A percentile compares a stretch with the other conserved stretches of the same genome.
These are phyloP conservation scores for Heliconius melpomene DNA, from an alignment of 1,140 invertebrate genomes.

Conservation along the genomic window DNA sequence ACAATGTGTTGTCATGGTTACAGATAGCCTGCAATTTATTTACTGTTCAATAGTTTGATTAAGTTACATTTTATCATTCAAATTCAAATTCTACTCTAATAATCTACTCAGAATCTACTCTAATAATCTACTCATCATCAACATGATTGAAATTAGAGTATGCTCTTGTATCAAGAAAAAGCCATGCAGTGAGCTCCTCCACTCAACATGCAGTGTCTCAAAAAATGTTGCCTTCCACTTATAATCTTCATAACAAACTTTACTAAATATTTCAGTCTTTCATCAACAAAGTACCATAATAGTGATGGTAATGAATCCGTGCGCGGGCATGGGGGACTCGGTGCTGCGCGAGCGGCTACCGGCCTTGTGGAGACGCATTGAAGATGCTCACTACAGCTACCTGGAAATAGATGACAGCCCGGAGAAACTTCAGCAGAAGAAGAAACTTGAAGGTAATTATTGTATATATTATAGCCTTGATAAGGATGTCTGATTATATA, in stretches of 20 bases:
- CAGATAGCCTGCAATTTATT: neutral
- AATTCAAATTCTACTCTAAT: too few species aligned
- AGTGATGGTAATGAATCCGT: slow-evolving; percentile 77
- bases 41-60: neutral
- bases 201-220: too few species aligned
- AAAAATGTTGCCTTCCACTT: neutral
- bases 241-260: neutral
- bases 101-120: too few species aligned
- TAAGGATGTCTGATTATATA: neutral
- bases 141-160: too few species aligned
- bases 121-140: too few species aligned
- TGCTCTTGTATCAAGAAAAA: too few species aligned
- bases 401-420: slow-evolving; percentile 89
- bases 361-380: slow-evolving; percentile 85
- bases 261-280: slow-evolving; percentile 27
- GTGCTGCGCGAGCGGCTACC: slow-evolving; percentile 81
- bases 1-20: slow-evolving; percentile 16
- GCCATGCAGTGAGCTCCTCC: too few species aligned
- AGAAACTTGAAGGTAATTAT: slow-evolving; percentile 86
- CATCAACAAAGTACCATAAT: slow-evolving; percentile 12
- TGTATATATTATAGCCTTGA: neutral
- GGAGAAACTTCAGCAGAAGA: slow-evolving; percentile 86
- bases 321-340: slow-evolving; percentile 69
- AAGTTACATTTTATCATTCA: neutral
- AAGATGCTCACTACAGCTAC: slow-evolving; percentile 87